phyloP scores from a whole-genome alignment of 2,113 vertebrate species.

The Aplodontia rufa region DNA sequence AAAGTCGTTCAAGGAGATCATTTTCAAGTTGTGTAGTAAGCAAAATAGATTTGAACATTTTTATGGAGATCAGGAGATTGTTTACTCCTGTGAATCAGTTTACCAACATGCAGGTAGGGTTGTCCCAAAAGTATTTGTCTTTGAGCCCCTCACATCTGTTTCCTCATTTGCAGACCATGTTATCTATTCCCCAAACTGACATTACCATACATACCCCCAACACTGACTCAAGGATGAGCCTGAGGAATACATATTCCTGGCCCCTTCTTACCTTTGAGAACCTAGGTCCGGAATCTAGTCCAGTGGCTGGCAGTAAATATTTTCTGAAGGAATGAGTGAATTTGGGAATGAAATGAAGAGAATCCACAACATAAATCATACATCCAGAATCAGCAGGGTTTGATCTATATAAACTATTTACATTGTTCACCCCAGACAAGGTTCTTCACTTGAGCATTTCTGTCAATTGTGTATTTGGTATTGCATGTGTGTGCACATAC shows the following conservation, averaged over 20 bases:
- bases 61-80: neutral
- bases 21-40: neutral
- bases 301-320: constrained; percentile 4
- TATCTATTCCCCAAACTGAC: neutral
- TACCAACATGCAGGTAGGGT: neutral
- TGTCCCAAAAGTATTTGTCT: neutral
- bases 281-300: neutral
- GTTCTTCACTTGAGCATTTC: neutral
- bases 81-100: neutral
- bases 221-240: neutral
- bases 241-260: neutral
- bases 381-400: neutral
- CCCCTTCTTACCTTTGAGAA: neutral
- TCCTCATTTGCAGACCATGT: neutral
- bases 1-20: neutral
- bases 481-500: neutral
- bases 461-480: neutral
- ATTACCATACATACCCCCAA: neutral
- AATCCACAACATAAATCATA: neutral
- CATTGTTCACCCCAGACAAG: neutral
- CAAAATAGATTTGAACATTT: neutral
- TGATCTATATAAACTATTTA: neutral
- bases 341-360: neutral
- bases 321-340: constrained; percentile 36
- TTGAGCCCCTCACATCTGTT: neutral